Base-by-base conservation (phyloP, 2,113 vertebrate genomes). In the Tachysurus fulvidraco region DNA sequence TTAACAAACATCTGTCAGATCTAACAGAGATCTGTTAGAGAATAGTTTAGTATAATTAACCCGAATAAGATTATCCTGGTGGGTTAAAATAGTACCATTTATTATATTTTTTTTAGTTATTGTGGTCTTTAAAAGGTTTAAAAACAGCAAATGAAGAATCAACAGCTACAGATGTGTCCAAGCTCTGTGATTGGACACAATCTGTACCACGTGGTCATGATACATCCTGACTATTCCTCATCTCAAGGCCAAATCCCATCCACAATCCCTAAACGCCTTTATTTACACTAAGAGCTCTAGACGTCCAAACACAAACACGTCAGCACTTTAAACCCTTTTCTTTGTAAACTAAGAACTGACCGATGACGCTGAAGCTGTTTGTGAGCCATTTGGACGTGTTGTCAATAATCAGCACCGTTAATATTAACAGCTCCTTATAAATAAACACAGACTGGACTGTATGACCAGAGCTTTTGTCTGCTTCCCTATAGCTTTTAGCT, bases 111-210 rank as follows among this genome's bases (percentile, higher is more conserved):
- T 5, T 30, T 19, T 23, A 13, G 71, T 50, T 55, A 30, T 19
- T 57, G 13, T 14, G 2, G 2, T 57, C 50, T 52, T 21, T 14
- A 16, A 8, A 11, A 36, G 28, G 17, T 80, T 21, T 7, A 79
- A 5, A 19, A 9, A 54, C 46, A 16, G 12, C 28, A 80, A 36
- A 80, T 80, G 0, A 55, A 17, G 8, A 57, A 14, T 76, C 77
- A 57, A 59, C 82, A 83, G 17, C 82, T 46, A 52, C 84, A 85
- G 85, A 85, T 85, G 87, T 85, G 78, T 80, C 52, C 85, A 41
- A n/a, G 10, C 41, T 57, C 54, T 14, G 25, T 65, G 60, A 89
- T 79, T 87, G 83, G 83, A 50, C 25, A n/a, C 36, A 71, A 54
- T 57, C 64, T 30, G 5, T 8, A 81, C n/a, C 82, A 80, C 82